Evolutionary conservation across 2,888 invertebrate species (phyloP), one percentile per base, ranked within the genome.

Genomic region (Himalopsyche tibetana): DNA sequence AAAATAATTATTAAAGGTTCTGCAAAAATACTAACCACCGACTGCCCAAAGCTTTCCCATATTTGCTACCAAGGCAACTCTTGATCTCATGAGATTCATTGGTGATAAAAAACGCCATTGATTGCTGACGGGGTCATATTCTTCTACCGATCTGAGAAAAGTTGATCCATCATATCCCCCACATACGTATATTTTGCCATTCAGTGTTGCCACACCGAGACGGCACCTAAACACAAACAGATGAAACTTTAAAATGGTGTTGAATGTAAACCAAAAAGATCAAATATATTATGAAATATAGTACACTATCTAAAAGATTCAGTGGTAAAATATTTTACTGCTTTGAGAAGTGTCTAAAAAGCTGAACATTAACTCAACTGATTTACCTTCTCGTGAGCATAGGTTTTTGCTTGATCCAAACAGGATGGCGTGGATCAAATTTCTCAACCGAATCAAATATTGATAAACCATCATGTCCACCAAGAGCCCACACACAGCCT

Each of bases 361-460:
- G 15, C 6, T 81, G 12, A 5, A n/a, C 2, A 2, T 42, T 45
- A 8, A 15, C 3, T 81, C 81, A 80, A 8, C 17, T 69, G 19
- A 11, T 74, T 74, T 74, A 91, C 89, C 96, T 92, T 90, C 96
- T 95, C 11, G 96, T 96, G 69, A 96, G 92, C 97, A 98, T 98
- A 0, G 97, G 94, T 42, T 95, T 95, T 80, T 96, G 95, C 89
- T 94, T 93, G 0, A 94, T 93, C 97, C 97, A 98, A 28, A 93
- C 92, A 89, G 96, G 95, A 36, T 94, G 94, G 81, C 94, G 94
- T 0, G 96, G 96, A 92, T 97, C 96, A 90, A 96, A 97, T 83
- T 96, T 93, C 91, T 98, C 97, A 2, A 97, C 97, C 2, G 96
- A 96, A 92, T 97, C 96, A 91, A 97, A 97, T 89, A 97, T 98